These are phyloP conservation scores for Trilocha varians DNA, from an alignment of 2,888 invertebrate species.

Conservation along the genomic window DNA sequence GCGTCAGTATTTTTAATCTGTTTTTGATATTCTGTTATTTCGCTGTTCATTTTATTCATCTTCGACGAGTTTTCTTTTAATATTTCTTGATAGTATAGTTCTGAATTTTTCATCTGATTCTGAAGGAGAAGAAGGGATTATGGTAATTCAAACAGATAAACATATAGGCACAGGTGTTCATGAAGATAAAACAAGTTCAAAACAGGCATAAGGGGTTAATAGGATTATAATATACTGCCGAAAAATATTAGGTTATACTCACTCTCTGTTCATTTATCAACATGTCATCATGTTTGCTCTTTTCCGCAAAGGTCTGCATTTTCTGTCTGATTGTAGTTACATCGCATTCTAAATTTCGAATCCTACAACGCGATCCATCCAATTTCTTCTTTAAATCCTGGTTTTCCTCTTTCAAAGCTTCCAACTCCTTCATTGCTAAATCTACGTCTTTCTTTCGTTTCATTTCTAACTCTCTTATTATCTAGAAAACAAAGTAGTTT, in stretches of 20 bases:
- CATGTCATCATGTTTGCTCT: constrained; percentile 76
- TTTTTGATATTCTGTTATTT: constrained; percentile 52
- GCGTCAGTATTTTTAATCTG: constrained; percentile 60
- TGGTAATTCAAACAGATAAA: background rate
- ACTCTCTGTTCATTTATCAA: constrained; percentile 77
- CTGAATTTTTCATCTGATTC: constrained; percentile 64
- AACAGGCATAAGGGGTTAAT: background rate
- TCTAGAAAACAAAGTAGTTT: constrained; percentile 20
- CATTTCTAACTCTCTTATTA: constrained; percentile 69
- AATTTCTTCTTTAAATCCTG: constrained; percentile 76
- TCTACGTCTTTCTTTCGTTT: constrained; percentile 74
- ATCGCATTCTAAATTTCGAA: constrained; percentile 79
- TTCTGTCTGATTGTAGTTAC: constrained; percentile 71
- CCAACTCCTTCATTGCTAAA: constrained; percentile 73
- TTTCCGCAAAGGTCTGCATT: constrained; percentile 74
- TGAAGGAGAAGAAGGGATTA: constrained; percentile 25
- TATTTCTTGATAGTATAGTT: constrained; percentile 61
- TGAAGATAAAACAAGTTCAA: too few species aligned
- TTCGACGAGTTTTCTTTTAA: constrained; percentile 61
- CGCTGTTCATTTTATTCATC: constrained; percentile 60
- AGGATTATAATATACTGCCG: too few species aligned
- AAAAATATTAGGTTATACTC: background rate
- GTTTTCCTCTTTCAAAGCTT: constrained; percentile 65
- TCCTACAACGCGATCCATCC: constrained; percentile 78
- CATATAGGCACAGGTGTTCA: background rate